Conservation (phyloP, 2,888 invertebrate genomes). For the Lymantria monacha region DNA sequence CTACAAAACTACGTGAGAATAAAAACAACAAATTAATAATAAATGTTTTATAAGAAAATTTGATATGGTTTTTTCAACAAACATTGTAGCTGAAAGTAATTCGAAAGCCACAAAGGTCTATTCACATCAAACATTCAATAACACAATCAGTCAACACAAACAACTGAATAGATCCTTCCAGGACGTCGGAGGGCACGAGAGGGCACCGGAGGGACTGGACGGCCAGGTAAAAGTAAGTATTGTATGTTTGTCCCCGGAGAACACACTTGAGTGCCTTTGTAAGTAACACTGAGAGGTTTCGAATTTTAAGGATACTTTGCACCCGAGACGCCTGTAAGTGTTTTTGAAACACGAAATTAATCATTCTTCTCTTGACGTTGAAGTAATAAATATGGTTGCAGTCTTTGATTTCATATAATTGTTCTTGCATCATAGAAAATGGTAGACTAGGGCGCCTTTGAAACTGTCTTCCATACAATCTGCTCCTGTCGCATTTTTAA, state of each 20-base stretch:
- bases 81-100: background rate
- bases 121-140: slow-evolving; percentile 6
- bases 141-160: slow-evolving; percentile 27
- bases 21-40: no score
- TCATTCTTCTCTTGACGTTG: background rate
- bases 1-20: no score
- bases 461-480: no score
- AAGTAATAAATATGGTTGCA: no score
- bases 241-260: slow-evolving; percentile 22
- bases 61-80: no score
- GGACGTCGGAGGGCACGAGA: background rate
- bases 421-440: no score
- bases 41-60: no score
- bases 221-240: slow-evolving; percentile 19
- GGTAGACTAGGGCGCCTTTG: no score
- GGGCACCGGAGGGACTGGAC: background rate
- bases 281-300: slow-evolving; percentile 7
- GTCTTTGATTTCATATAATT: no score
- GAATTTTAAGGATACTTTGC: slow-evolving; percentile 4
- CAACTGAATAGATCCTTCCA: slow-evolving; percentile 8
- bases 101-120: background rate
- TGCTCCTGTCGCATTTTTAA: no score
- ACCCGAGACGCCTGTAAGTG: background rate
- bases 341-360: background rate
- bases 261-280: slow-evolving; percentile 24